Conservation (phyloP, 2,113 vertebrate genomes). For the Phyllostomus discolor region DNA sequence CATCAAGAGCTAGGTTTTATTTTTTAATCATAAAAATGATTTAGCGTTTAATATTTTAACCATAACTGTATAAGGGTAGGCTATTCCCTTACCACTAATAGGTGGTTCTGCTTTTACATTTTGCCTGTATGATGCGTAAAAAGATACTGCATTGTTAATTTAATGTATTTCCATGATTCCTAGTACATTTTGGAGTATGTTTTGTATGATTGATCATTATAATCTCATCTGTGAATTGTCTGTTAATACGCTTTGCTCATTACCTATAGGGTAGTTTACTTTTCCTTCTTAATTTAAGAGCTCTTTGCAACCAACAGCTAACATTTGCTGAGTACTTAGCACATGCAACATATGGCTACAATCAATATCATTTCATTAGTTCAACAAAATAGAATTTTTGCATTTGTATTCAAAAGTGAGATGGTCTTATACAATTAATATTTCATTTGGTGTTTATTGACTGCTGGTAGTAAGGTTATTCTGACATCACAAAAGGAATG, state of each 20-base stretch:
- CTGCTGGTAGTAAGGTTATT: neutral
- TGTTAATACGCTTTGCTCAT: neutral
- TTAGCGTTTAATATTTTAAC: neutral
- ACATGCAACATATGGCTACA: neutral
- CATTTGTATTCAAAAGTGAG: neutral
- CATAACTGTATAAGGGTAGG: neutral
- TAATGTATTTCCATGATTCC: neutral
- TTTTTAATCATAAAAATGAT: neutral
- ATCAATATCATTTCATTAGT: neutral
- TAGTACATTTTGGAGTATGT: neutral
- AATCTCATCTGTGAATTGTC: neutral
- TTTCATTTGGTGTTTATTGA: neutral
- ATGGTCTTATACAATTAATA: neutral
- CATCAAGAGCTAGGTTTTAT: no score
- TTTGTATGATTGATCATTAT: neutral
- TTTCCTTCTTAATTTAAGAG: neutral
- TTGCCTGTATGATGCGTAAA: neutral
- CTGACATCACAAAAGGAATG: neutral
- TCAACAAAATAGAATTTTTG: neutral
- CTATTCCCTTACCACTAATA: neutral
- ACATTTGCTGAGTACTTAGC: neutral
- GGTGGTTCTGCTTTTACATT: neutral
- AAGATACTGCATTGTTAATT: neutral
- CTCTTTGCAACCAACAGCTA: neutral
- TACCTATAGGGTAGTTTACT: neutral